These are phyloP conservation scores for Arion vulgaris DNA, from an alignment of 1,140 invertebrate genomes.

Conservation along the genomic window DNA sequence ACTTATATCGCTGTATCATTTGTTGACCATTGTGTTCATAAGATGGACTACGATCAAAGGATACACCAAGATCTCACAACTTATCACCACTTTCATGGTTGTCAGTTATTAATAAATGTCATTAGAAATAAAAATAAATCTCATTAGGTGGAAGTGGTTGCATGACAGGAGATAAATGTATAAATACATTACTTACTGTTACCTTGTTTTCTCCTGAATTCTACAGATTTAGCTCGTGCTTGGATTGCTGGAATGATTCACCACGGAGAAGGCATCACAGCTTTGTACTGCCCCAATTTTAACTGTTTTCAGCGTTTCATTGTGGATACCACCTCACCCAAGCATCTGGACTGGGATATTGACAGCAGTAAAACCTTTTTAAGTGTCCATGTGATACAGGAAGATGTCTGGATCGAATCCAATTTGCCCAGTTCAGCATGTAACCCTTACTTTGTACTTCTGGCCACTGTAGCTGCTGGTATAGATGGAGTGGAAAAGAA, in stretches of 20 bases:
- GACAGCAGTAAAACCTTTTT: slow-evolving; percentile 17
- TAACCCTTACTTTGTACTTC: slow-evolving; percentile 38
- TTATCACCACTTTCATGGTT: no score
- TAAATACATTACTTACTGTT: no score
- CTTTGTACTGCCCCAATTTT: slow-evolving; percentile 30
- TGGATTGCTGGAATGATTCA: slow-evolving; percentile 42
- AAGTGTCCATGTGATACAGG: background rate
- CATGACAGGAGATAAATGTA: no score
- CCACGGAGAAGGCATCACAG: slow-evolving; percentile 30
- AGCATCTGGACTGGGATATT: slow-evolving; percentile 28
- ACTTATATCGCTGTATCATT: no score
- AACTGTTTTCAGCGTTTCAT: slow-evolving; percentile 38
- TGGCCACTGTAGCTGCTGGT: slow-evolving; percentile 36
- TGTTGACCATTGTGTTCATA: no score
- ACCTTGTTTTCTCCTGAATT: background rate
- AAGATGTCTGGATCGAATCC: slow-evolving; percentile 2
- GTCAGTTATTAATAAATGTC: no score
- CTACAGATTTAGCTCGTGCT: background rate
- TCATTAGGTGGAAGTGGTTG: no score
- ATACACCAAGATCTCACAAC: no score
- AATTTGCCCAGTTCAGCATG: slow-evolving; percentile 30
- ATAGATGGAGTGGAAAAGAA: slow-evolving; percentile 39
- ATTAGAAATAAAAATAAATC: no score
- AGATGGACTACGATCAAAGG: no score
- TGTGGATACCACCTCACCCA: background rate